Evolutionary conservation across 2,113 vertebrate species (phyloP), one percentile per base, ranked within the genome.

Genomic region (Calidris pygmaea): DNA sequence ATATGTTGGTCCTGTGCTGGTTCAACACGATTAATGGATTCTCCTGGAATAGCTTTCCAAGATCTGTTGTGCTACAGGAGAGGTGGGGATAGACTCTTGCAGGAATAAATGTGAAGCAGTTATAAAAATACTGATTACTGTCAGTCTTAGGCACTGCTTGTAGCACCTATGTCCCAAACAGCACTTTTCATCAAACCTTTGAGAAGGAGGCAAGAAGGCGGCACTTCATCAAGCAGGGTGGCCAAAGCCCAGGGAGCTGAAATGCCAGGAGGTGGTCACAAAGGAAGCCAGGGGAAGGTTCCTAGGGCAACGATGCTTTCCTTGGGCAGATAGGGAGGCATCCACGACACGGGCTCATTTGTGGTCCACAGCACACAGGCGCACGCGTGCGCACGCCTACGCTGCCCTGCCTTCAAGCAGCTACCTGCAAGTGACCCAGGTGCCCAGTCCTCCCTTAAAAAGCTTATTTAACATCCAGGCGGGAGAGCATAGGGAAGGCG

Each of bases 261-360:
- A 50, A 6, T 17, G 53, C 32, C 14, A 3, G 18, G 30, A 8
- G 24, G 4, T 12, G 35, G 53, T 19, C 27, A 24, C 35, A 29
- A 10, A 29, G 63, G n/a, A n/a, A 52, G 47, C 15, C 3, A 8
- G 65, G 32, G 62, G 12, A 12, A 32, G 1, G 2, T 11, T 56
- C 23, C 29, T 52, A 20, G 47, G 35, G 26, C 17, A 39, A n/a
- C 0, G 1, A 19, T 24, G 47, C 2, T 52, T 2, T n/a, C 34
- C 29, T 14, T 17, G 75, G 55, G 48, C 32, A 21, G 29, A 41
- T 45, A 37, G 24, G 22, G 10, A 11, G 30, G 52, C n/a, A 71
- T 10, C 43, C 14, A 3, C 1, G 18, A 6, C 3, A 0, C 0
- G 8, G 6, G 19, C 55, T 9, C 22, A 3, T 48, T 52, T 8